Base-by-base conservation (phyloP, 2,888 invertebrate species). In the Cryptus viduatorius region DNA sequence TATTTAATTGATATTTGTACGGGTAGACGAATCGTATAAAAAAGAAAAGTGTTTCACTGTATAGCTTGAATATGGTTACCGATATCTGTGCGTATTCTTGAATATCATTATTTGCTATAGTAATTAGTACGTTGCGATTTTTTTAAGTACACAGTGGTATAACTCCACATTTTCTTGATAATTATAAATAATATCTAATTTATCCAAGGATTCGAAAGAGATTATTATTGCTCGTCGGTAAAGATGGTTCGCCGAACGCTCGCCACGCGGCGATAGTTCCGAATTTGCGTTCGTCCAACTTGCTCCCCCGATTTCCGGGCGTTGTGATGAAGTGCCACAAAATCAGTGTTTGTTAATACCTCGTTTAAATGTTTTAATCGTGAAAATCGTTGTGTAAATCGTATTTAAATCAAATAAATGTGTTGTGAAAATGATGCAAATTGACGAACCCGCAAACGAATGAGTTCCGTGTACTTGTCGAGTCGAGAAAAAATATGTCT, bases 401-500 rank as follows among this genome's bases (percentile, higher is more conserved):
- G 4, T 31, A n/a, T 4, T 37, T 50, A 7, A 65, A 14, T 56
- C 16, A 14, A 50, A 56, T 50, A n/a, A n/a, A 14, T 10, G 64
- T 42, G 14, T 59, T 53, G 12, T 65, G 7, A 48, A 71, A 71
- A 79, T 84, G 75, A 71, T 16, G 10, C 8, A 29, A 19, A 4
- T 48, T n/a, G 19, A n/a, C 3, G 12, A 3, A 16, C 12, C 14
- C 19, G 4, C 10, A 56, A 56, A 42, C 4, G 5, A 37, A 37
- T 79, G 76, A 83, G 10, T 44, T 8, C 46, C 31, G 19, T n/a
- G 59, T 12, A 12, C 56, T 53, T 37, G 75, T 59, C 53, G 50
- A 50, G 8, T 42, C 19, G 14, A 24, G 7, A 4, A 8, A 53
- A 91, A 91, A 88, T 90, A 93, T 93, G 92, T 88, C 89, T 87